phyloP scores from a whole-genome alignment of 2,888 invertebrate species.

The Strigamia crassipes region DNA sequence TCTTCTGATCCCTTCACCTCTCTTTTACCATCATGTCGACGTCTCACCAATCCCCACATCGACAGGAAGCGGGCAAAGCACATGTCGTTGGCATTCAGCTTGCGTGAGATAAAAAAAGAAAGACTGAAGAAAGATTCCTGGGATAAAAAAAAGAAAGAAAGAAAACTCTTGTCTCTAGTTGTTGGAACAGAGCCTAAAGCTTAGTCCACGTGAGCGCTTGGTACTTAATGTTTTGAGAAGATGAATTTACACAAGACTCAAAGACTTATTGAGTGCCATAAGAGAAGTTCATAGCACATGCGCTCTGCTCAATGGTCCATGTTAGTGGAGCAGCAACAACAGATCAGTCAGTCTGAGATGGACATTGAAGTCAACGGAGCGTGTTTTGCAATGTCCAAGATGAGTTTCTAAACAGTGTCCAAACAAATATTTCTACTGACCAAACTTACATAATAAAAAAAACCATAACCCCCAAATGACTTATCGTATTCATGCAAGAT shows the following conservation, averaged over 20 bases:
- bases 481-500: not conserved
- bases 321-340: constrained; percentile 17
- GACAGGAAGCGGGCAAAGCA: constrained; percentile 11
- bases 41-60: constrained; percentile 23
- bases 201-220: not conserved
- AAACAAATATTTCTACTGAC: constrained; percentile 4
- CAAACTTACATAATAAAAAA: not conserved
- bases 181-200: constrained; percentile 7
- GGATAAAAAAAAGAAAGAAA: not conserved
- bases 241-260: constrained; percentile 20
- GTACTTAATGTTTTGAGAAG: constrained; percentile 22
- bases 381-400: not conserved
- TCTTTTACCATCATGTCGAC: constrained; percentile 15
- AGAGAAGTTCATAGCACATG: constrained; percentile 17
- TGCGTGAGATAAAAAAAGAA: constrained; percentile 14
- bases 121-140: not conserved
- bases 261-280: constrained; percentile 22
- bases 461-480: not conserved
- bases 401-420: constrained; percentile 5
- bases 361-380: constrained; percentile 21
- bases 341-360: constrained; percentile 17
- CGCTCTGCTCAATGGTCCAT: constrained; percentile 1
- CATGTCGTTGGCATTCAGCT: constrained; percentile 4
- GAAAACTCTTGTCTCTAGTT: not conserved
- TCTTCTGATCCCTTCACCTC: constrained; percentile 10